Conservation (phyloP, 2,797 vertebrate species). For the Ateles fusciceps region DNA sequence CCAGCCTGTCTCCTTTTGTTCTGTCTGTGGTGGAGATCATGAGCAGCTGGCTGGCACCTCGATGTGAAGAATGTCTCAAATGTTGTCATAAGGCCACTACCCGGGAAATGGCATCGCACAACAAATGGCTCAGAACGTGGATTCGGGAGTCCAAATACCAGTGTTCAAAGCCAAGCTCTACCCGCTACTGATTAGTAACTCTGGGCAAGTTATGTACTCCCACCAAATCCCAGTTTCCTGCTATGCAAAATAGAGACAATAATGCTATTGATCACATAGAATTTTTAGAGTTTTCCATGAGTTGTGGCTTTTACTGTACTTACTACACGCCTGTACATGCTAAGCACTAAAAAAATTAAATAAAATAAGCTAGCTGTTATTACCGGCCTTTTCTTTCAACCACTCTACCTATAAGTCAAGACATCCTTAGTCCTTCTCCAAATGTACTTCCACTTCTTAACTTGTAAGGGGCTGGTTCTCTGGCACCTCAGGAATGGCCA, state of each 20-base stretch:
- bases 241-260: background rate
- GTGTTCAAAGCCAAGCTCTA: background rate
- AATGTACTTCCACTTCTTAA: constrained; percentile 28
- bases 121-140: background rate
- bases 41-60: constrained; percentile 25
- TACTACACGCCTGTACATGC: background rate
- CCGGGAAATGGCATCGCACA: background rate
- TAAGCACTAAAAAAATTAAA: background rate
- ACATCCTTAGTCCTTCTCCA: constrained; percentile 55
- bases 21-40: background rate
- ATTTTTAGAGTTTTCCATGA: background rate
- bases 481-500: background rate
- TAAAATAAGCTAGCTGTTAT: background rate
- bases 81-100: background rate
- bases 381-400: background rate
- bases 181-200: background rate
- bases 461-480: constrained; percentile 54
- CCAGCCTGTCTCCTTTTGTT: background rate
- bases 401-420: background rate
- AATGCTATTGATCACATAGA: rapidly evolving
- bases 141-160: background rate
- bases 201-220: background rate
- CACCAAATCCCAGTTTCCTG: background rate
- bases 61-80: background rate
- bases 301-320: background rate